Base-by-base conservation (phyloP, 2,113 vertebrate genomes). In the Pedetes capensis region DNA sequence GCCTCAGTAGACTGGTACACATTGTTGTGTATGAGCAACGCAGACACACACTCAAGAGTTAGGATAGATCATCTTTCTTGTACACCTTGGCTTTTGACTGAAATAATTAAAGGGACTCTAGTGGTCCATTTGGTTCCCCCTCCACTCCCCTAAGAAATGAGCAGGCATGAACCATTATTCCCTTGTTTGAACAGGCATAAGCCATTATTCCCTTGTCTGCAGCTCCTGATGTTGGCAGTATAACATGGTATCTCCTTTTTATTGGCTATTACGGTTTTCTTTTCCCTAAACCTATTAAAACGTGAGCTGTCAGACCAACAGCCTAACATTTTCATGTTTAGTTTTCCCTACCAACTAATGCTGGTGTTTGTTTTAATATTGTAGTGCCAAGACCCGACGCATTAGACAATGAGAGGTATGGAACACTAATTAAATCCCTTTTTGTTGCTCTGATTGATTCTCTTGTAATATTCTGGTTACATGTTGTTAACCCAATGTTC, bases 401-500 rank as follows among this genome's bases (percentile, higher is more conserved):
- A 85, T 97, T 98, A 97, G 99, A 99, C 98, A 99, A 98, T 97
- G 99, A 99, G 97, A 99, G 99, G 99, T 99, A 99, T 97, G 98
- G 97, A 96, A 96, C 39, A 47, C 97, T 97, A 93, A 97, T 97
- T 92, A 89, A 95, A 93, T 97, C 89, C 78, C 92, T 97, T 93
- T 97, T 96, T 92, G 94, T 92, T 93, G 84, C 78, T 95, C 72
- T 75, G 80, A 96, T 96, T 96, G 91, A 95, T 87, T 96, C 79
- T 95, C 49, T 85, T 95, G 72, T 93, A 86, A 88, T 95, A 55
- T 80, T 81, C 37, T 89, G 63, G 80, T 95, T 88, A 80, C 51
- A 32, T 89, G 91, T 90, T 92, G 68, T 92, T 96, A 94, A 88
- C 57, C 49, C 78, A 57, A 22, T 88, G 53, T 92, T 95, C 78